Evolutionary conservation across 2,113 vertebrate species (phyloP), one percentile per base, ranked within the genome.

Genomic region (Hippocampus comes): DNA sequence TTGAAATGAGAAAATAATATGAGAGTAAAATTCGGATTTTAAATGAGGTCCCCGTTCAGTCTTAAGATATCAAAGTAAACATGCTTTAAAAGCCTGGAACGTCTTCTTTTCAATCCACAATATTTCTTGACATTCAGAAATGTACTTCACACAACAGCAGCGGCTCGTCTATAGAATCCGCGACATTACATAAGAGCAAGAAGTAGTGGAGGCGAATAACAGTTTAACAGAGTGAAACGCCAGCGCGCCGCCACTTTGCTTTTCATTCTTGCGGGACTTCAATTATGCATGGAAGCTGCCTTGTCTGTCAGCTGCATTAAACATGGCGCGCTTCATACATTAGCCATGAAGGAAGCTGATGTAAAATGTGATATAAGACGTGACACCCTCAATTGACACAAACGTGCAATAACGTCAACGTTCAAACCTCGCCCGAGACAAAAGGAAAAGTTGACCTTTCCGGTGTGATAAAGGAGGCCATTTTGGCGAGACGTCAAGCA

Each of bases 201-300:
- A 3, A 60, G 59, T 18, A n/a, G 61, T 20, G 20, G 38, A 42
- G 38, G 34, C 34, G n/a, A 21, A 64, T 41, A n/a, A 48, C 71
- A 74, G 80, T 80, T 83, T 82, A 77, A 79, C 53, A 20, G 53
- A 72, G 75, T 72, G 75, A 75, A 73, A 75, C 74, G 78, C 71
- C 55, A 68, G 70, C 51, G 78, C 67, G 71, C 70, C 72, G 75
- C 42, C 82, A 71, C 73, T 89, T 86, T 88, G 86, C 34, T 89
- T 90, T 90, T 83, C 80, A 78, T 75, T 87, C 76, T 60, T 76
- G 78, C 49, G 53, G 34, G 61, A 41, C 68, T 89, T 91, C 69
- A 93, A 91, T 92, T 89, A 91, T 90, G 81, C 53, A 69, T 71
- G 91, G 67, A 53, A 46, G 11, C 74, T 77, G 71, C 77, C 57